phyloP scores from a whole-genome alignment of 1,140 invertebrate genomes.

The Lepidurus apus region DNA sequence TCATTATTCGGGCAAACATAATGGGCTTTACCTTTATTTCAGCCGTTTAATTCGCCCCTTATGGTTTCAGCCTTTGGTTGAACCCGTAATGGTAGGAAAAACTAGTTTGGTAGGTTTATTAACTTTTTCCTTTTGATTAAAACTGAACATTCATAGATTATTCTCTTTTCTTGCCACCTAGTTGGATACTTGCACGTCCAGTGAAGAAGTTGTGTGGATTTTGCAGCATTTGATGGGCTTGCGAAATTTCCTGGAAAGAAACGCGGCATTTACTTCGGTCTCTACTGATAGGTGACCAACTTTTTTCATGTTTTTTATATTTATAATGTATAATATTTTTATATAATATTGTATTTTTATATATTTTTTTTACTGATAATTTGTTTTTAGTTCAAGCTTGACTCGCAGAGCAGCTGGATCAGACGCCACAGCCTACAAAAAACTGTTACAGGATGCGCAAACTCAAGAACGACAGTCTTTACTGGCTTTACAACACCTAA shows the following conservation, averaged over 20 bases:
- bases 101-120: slow-evolving; percentile 37
- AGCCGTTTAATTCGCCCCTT: slow-evolving; percentile 75
- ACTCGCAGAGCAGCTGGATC: not conserved
- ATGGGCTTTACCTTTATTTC: slow-evolving; percentile 86
- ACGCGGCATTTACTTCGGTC: not conserved
- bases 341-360: too few relatives aligned
- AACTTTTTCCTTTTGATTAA: slow-evolving; percentile 30
- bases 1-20: slow-evolving; percentile 79
- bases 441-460: slow-evolving; percentile 30
- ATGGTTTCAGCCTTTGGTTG: slow-evolving; percentile 54
- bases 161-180: slow-evolving; percentile 27
- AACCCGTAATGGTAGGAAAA: slow-evolving; percentile 32
- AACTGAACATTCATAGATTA: not conserved
- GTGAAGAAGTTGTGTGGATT: slow-evolving; percentile 54
- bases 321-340: too few relatives aligned
- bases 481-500: slow-evolving; percentile 66
- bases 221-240: slow-evolving; percentile 57
- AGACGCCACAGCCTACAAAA: too few relatives aligned
- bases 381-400: not conserved
- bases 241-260: slow-evolving; percentile 54
- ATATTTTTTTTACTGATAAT: not conserved
- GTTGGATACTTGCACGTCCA: slow-evolving; percentile 48
- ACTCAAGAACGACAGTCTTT: slow-evolving; percentile 62
- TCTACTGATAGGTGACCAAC: not conserved
- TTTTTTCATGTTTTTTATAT: too few relatives aligned